A percentile compares a stretch with the other conserved stretches of the same genome.
These are phyloP conservation scores for Mechanitis messenoides DNA, from an alignment of 2,888 invertebrate genomes.

Conservation along the genomic window DNA sequence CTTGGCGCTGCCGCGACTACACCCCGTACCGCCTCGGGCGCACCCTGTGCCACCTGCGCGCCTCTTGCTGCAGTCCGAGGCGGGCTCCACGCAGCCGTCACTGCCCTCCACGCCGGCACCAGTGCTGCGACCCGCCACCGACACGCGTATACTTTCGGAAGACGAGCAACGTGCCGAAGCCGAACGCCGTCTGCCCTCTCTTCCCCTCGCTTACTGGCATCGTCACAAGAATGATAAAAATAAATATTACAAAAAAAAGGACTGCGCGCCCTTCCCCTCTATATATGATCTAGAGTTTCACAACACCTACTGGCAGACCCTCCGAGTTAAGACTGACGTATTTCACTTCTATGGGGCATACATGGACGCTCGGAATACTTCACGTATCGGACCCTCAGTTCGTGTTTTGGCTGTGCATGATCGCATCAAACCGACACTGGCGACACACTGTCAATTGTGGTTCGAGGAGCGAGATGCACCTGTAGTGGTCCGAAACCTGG, in stretches of 20 bases:
- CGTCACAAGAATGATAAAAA: conserved; percentile 87
- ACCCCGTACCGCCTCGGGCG: conserved; percentile 37
- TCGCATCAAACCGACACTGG: conserved; percentile 88
- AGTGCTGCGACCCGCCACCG: conserved; percentile 38
- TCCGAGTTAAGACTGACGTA: conserved; percentile 88
- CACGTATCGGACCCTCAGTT: conserved; percentile 88
- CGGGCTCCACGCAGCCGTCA: conserved; percentile 31
- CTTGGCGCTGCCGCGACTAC: conserved; percentile 54
- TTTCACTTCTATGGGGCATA: conserved; percentile 94
- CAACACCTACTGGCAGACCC: conserved; percentile 94
- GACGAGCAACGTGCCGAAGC: conserved; percentile 86
- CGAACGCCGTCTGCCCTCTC: conserved; percentile 86
- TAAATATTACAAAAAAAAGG: conserved; percentile 79
- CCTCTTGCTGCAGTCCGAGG: conserved; percentile 36
- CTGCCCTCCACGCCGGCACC: conserved; percentile 37
- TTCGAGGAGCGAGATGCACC: conserved; percentile 90
- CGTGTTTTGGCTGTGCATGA: conserved; percentile 93
- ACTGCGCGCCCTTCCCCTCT: conserved; percentile 90
- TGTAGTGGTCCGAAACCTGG: conserved; percentile 86
- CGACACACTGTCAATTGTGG: conserved; percentile 93
- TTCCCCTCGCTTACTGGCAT: conserved; percentile 91
- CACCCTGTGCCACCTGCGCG: conserved; percentile 32
- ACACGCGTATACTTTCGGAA: conserved; percentile 75
- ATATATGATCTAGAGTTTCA: conserved; percentile 94
- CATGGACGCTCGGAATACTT: conserved; percentile 86